A percentile compares a stretch with the other conserved stretches of the same genome.
Conservation (phyloP, 2,888 invertebrate species). For the Aspidiotus rigidus region DNA sequence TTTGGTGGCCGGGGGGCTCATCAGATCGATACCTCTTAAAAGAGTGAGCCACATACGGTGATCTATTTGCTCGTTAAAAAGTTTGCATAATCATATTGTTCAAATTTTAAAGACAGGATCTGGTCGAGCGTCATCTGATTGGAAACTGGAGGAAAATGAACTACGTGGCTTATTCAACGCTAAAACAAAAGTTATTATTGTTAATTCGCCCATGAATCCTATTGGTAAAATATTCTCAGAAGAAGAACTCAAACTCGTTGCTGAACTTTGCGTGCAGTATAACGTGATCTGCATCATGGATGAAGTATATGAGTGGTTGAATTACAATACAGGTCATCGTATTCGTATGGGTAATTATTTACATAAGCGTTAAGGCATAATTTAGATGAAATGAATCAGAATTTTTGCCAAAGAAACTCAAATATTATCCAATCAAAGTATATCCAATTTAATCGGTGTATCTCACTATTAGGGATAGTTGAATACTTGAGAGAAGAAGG, state of each 20-base stretch:
- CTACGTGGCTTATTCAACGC: constrained; percentile 67
- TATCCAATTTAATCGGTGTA: too few relatives aligned
- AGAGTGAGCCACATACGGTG: constrained; percentile 50
- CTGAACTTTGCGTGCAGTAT: constrained; percentile 80
- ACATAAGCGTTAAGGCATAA: too few relatives aligned
- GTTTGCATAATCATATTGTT: not conserved
- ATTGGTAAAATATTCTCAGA: constrained; percentile 77
- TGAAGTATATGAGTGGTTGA: constrained; percentile 98
- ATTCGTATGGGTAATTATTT: constrained; percentile 69
- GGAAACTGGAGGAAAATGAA: constrained; percentile 76
- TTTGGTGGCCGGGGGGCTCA: constrained; percentile 73
- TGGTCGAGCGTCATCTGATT: constrained; percentile 53
- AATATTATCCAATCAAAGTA: too few relatives aligned
- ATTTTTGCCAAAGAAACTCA: too few relatives aligned
- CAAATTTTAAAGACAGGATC: not conserved
- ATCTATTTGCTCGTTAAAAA: not conserved
- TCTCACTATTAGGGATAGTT: too few relatives aligned
- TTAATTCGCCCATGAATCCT: constrained; percentile 97
- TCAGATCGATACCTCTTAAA: constrained; percentile 76
- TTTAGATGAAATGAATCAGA: too few relatives aligned
- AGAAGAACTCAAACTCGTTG: constrained; percentile 65
- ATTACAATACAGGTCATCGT: constrained; percentile 71
- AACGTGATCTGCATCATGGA: constrained; percentile 86
- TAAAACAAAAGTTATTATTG: constrained; percentile 85
- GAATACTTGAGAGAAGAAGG: too few relatives aligned